Base-by-base conservation (phyloP, 2,797 vertebrate species). In the Cheirogaleus major region DNA sequence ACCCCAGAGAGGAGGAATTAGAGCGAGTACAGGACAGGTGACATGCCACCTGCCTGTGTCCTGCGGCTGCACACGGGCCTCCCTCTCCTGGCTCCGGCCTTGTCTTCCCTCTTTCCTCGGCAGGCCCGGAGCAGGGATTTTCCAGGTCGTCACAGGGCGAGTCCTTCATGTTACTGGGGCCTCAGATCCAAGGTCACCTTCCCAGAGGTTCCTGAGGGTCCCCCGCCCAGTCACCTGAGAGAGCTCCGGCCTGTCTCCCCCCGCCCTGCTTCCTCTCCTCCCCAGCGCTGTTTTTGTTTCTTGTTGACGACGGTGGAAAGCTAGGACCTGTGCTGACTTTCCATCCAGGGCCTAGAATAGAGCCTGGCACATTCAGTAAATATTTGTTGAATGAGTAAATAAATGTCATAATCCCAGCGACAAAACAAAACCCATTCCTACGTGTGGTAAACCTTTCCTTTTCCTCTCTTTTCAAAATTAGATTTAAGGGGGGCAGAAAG, bases 181-280 rank as follows among this genome's bases (percentile, higher is more conserved):
- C 43, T 86, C 70, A 4, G 6, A 2, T 48, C n/a, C 8, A 12
- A 27, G 1, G 22, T 7, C 30, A 9, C 18, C 61, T 25, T 25
- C 10, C 0, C 15, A 43, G 25, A 70, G 41, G 45, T 27, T 67
- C 59, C 27, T 7, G 2, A 59, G 41, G 30, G 27, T 18, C 22
- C 7, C 12, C 1, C 0, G n/a, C 23, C 23, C 57, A 4, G 45
- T 25, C 55, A 11, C 10, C 2, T 0, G 0, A 0, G 6, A 0
- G 0, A 1, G 15, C 30, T 20, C 12, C 15, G 13, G 35, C n/a
- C 11, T 5, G 0, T 30, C 43, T 73, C 25, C 27, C 11, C 0
- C 11, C 0, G 4, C 32, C 20, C 5, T 3, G 14, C 5, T 27
- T 55, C 30, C 0, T 8, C 25, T n/a, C 92, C 43, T 13, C 25